Conservation (phyloP, 2,888 invertebrate genomes). For the Amblyjoppa fuscipennis region DNA sequence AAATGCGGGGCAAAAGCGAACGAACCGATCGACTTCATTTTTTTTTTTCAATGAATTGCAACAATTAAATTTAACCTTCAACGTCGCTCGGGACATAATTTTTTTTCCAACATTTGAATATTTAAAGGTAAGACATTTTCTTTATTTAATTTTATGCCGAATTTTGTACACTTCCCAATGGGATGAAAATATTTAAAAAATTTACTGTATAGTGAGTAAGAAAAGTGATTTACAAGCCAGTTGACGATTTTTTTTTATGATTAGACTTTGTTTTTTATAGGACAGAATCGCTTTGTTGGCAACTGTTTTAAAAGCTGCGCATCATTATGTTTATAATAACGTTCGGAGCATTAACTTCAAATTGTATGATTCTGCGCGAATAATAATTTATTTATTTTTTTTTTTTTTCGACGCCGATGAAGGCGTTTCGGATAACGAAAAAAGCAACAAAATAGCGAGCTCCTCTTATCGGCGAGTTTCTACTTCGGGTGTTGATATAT, state of each 20-base stretch:
- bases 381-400: background rate
- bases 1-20: background rate
- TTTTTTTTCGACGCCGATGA: background rate
- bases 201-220: no score
- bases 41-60: background rate
- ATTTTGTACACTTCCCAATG: background rate
- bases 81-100: no score
- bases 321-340: background rate
- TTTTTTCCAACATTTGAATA: background rate
- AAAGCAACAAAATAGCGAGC: slow-evolving; percentile 25
- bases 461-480: slow-evolving; percentile 57
- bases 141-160: background rate
- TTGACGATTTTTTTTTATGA: background rate
- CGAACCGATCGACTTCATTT: background rate
- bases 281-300: no score
- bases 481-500: slow-evolving; percentile 61
- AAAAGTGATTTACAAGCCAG: no score
- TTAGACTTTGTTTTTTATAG: no score
- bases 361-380: background rate
- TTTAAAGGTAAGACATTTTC: no score
- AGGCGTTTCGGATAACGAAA: slow-evolving; percentile 26
- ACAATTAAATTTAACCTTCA: background rate
- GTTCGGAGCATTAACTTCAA: background rate
- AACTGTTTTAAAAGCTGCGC: no score
- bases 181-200: background rate